Evolutionary conservation across 1,140 invertebrate genomes (phyloP).

Genomic region (Neodiprion pinetum): DNA sequence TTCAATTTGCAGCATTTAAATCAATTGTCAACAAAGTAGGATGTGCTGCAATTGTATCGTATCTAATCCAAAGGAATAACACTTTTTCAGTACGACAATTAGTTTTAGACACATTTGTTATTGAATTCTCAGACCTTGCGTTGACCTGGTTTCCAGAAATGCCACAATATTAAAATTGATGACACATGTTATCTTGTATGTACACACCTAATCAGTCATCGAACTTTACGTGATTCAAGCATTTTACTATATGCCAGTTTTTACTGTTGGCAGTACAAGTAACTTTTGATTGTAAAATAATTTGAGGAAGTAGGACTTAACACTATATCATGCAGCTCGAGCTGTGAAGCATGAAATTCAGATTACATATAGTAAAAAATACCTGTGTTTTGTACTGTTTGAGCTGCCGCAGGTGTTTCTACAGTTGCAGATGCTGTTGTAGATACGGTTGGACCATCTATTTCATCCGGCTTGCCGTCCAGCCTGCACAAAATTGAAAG

Average conservation of each 20-base stretch:
- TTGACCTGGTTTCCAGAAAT: constrained; percentile 28
- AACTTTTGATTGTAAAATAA: neutral
- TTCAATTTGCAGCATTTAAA: too few species aligned
- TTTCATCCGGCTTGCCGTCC: constrained; percentile 59
- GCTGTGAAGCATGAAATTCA: constrained; percentile 41
- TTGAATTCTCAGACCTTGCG: constrained; percentile 9
- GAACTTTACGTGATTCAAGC: constrained; percentile 1
- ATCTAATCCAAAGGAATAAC: too few species aligned
- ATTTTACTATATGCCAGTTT: neutral
- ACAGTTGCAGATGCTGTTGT: constrained; percentile 44
- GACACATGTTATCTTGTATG: constrained; percentile 8
- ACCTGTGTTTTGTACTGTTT: constrained; percentile 59
- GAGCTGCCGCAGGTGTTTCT: constrained; percentile 37
- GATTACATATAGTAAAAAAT: constrained; percentile 30
- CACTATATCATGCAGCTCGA: neutral
- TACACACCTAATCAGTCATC: neutral
- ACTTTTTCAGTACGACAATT: too few species aligned
- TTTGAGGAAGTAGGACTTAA: neutral
- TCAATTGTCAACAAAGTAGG: too few species aligned
- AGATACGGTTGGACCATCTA: constrained; percentile 52
- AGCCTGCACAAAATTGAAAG: constrained; percentile 45
- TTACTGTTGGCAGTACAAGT: constrained; percentile 5
- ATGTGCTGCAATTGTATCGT: too few species aligned
- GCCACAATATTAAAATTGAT: constrained; percentile 15
- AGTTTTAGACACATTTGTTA: neutral